Evolutionary conservation across 2,888 invertebrate genomes (phyloP), one percentile per base, ranked within the genome.

Genomic region (Metalampra italica): DNA sequence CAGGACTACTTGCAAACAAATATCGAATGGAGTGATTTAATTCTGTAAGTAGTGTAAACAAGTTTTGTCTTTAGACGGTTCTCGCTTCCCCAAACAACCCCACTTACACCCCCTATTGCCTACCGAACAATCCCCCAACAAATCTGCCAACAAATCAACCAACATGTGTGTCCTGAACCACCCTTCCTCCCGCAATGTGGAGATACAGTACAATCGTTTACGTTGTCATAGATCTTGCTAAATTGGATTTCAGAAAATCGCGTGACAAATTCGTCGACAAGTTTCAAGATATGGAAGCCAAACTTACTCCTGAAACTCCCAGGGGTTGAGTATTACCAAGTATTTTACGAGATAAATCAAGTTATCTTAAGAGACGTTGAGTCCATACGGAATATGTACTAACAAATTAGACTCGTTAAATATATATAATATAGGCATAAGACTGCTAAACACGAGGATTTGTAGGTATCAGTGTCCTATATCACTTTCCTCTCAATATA

Each of bases 291-390:
- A 57, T 69, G 62, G 76, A 78, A 78, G 73, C 67, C 75, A 68
- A 74, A 78, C 78, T 74, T 72, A 57, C 64, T 64, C 70, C 67
- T 64, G 64, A 57, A 55, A 71, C 71, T 76, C 75, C 72, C 73
- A 50, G 68, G 74, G 78, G 74, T 75, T 73, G 76, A 73, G 80
- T 76, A 85, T 86, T 85, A 84, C 82, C 82, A 84, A 86, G 85
- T 86, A 85, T 85, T 86, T 82, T 75, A 76, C 66, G 81, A 82
- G 82, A 85, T 85, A 85, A 84, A 86, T 82, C 74, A 85, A 86
- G 76, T 86, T 84, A 78, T 72, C 74, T 76, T 69, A 73, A 76
- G 75, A 82, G 75, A 71, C 75, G 73, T 75, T 77, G 73, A 80
- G 43, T 51, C 40, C 45, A 45, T 39, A 51, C 30, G 45, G 50